Evolutionary conservation across 2,113 vertebrate species (phyloP), one percentile per base, ranked within the genome.

Genomic region (Catagonus wagneri): DNA sequence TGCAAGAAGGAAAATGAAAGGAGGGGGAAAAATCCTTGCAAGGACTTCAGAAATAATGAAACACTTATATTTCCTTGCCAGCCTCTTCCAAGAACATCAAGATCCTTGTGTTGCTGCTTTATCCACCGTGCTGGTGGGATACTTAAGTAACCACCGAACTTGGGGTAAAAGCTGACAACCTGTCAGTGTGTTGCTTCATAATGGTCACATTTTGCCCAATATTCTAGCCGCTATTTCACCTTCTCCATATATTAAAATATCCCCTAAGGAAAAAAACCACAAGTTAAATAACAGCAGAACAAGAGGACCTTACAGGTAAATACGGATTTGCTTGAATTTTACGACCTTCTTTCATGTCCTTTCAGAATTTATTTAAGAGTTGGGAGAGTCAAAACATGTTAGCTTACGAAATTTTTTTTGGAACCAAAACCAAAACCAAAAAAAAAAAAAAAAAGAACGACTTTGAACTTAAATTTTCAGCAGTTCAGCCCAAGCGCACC

Each of bases 281-380:
- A 93, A 60, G 63, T 69, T 83, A 89, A 97, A 78, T 94, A 81
- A 60, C 52, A 89, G 58, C 36, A 90, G 92, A 95, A 96, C 92
- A 96, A 96, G 83, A 93, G 74, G 92, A 61, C 90, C 88, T 95
- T 96, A 89, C 17, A 94, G 74, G 81, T 65, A 97, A 87, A 66
- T 78, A 5, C 32, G 76, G 27, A 12, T 94, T 96, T 95, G 79
- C 88, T 50, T 85, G 32, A 66, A 84, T 93, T 94, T 94, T 94
- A 80, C 91, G 90, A 78, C 23, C 78, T 80, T 83, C 60, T 96
- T 96, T 91, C 78, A 71, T 44, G 58, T 93, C 56, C 83, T 80
- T 97, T 93, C 58, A 93, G 84, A 95, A 95, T 89, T 92, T 97
- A 95, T 95, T 95, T 93, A 97, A 94, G 65, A 94, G 20, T 54